Conservation (phyloP, 1,140 invertebrate species). For the Pogonognathellus flavescens region DNA sequence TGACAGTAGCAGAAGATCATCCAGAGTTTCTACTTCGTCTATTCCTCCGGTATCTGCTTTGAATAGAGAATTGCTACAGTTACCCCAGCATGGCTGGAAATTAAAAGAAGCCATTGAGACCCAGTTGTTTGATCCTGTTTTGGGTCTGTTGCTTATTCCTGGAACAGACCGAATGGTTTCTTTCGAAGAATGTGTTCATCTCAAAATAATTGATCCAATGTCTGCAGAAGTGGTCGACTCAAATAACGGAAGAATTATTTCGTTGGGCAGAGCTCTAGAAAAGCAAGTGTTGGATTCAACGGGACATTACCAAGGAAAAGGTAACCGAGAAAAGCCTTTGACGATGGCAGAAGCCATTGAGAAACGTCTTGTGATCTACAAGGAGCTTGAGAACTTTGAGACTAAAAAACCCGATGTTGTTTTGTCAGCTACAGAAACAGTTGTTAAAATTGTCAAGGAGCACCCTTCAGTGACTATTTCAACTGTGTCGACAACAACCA, state of each 20-base stretch:
- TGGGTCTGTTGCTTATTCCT: conserved; percentile 88
- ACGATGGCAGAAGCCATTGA: conserved; percentile 86
- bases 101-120: conserved; percentile 82
- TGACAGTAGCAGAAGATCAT: neutral
- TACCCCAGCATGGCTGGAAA: conserved; percentile 87
- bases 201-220: conserved; percentile 86
- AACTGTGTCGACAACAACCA: neutral
- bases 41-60: conserved; percentile 1
- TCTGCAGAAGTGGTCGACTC: conserved; percentile 85
- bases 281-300: conserved; percentile 83
- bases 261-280: conserved; percentile 81
- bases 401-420: neutral
- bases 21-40: neutral
- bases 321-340: conserved; percentile 71
- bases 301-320: conserved; percentile 76
- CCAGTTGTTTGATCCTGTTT: conserved; percentile 83
- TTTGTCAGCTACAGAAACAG: conserved; percentile 2
- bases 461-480: neutral
- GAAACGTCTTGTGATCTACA: conserved; percentile 74
- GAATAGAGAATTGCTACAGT: conserved; percentile 76
- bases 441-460: neutral
- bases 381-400: conserved; percentile 66
- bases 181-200: conserved; percentile 87
- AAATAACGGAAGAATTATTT: conserved; percentile 78
- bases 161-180: conserved; percentile 86